Evolutionary conservation across 53 echinoderm and acorn worm genomes (phyloP), one percentile per base, ranked within the genome.

Genomic region (Zoroaster sp.): DNA sequence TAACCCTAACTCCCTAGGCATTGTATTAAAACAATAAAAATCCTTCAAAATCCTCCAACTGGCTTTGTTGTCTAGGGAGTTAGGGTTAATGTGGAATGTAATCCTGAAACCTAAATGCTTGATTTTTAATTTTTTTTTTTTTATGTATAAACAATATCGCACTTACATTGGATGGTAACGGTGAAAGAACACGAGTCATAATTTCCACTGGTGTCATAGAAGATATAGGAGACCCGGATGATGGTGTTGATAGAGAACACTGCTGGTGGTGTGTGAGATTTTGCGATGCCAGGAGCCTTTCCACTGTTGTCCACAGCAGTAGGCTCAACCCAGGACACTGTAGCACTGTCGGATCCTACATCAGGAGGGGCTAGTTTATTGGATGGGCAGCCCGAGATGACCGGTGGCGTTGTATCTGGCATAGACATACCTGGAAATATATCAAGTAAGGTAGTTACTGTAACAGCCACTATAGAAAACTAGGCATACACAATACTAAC

Each of bases 291-390:
- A 1, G 88, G 87, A 39, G 83, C 80, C 66, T 35, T 35, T 10
- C 95, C 95, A 5, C 91, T 93, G 93, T 95, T 78, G 40, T 97
- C 95, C 42, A 80, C 90, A 42, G 95, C 97, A 3, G 92, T 93
- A 1, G 97, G 95, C 15, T 71, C 88, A 1, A 43, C 68, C 96
- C 96, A 95, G 41, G 73, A 53, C 7, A 95, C 94, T 0, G 69
- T 46, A 32, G 94, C 88, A 35, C 36, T 75, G 45, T 37, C 34
- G 6, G 59, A 89, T 80, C 54, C 85, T 55, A 9, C 88, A 85
- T 28, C 90, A 41, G 31, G 40, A 36, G 1, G 88, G 69, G 35
- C 78, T 6, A 43, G 47, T 20, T 34, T 83, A 73, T 96, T 71
- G 0, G 40, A 6, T 0, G 96, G 96, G 73, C 96, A 96, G 76